phyloP scores from a whole-genome alignment of 2,888 invertebrate species.

The Disparrhopalites patrizii region DNA sequence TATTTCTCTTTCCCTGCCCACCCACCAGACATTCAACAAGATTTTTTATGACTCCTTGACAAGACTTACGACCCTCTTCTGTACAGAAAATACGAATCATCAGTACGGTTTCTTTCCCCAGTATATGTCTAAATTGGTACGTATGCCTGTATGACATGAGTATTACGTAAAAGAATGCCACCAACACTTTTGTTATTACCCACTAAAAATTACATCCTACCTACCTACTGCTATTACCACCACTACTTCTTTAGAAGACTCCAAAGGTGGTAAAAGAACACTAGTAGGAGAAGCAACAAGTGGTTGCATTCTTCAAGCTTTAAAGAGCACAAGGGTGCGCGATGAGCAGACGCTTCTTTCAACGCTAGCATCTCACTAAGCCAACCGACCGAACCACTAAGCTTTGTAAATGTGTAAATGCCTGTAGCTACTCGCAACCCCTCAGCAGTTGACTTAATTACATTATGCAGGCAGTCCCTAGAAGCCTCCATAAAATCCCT shows the following conservation, averaged over 20 bases:
- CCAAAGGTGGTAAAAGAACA: slow-evolving; percentile 8
- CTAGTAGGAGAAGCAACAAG: slow-evolving; percentile 9
- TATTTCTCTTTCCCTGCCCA: background rate
- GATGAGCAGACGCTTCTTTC: too few species aligned
- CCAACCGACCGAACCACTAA: too few species aligned
- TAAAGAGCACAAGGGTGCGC: too few species aligned
- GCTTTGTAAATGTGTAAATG: too few species aligned
- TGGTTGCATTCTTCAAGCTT: background rate
- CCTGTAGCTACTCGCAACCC: too few species aligned
- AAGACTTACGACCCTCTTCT: slow-evolving; percentile 2
- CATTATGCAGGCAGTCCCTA: background rate
- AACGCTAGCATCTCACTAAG: too few species aligned
- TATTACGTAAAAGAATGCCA: background rate
- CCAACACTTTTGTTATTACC: slow-evolving; percentile 1
- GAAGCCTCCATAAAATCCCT: background rate
- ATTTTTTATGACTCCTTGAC: background rate
- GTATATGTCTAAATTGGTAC: too few species aligned
- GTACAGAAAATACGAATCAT: slow-evolving; percentile 1
- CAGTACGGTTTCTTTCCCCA: background rate
- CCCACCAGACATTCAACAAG: slow-evolving; percentile 7
- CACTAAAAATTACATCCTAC: too few species aligned
- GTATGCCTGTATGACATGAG: too few species aligned
- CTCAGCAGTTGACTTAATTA: slow-evolving; percentile 1
- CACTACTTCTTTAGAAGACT: too few species aligned
- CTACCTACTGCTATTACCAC: too few species aligned